Conservation (phyloP, 2,113 vertebrate species). For the Podilymbus podiceps region DNA sequence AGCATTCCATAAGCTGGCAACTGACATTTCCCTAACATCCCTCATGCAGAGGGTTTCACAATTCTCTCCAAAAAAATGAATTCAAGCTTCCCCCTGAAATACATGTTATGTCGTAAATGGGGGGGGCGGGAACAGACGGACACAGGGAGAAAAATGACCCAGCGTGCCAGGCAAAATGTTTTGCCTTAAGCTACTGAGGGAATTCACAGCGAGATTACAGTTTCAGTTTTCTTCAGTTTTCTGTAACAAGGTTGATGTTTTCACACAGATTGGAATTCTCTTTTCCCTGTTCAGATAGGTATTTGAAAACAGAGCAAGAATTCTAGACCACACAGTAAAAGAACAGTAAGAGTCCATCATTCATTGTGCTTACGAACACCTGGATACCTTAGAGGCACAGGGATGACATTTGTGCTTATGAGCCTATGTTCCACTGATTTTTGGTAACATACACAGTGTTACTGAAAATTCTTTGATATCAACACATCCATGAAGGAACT, state of each 20-base stretch:
- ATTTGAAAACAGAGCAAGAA: not conserved
- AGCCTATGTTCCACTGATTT: not conserved
- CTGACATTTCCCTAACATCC: not conserved
- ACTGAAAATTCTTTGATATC: not conserved
- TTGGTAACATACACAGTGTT: not conserved
- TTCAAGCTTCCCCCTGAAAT: not conserved
- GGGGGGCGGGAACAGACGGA: too few relatives aligned
- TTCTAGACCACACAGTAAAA: not conserved
- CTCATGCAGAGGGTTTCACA: not conserved
- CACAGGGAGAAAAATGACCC: not conserved
- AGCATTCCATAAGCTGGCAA: not conserved
- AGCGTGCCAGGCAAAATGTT: not conserved
- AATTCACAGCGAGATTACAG: not conserved
- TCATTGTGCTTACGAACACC: not conserved
- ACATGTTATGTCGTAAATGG: rapidly evolving
- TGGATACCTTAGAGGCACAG: not conserved
- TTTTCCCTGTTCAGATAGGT: not conserved
- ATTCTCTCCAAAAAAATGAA: not conserved
- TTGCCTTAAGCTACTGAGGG: not conserved
- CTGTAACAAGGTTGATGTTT: not conserved
- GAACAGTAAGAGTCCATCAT: not conserved
- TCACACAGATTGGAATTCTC: not conserved
- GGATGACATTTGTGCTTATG: not conserved
- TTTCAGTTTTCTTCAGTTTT: not conserved
- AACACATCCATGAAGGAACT: not conserved